A percentile compares a stretch with the other conserved stretches of the same genome.
Conservation (phyloP, 2,113 vertebrate genomes). For the Mormyrus lacerda region DNA sequence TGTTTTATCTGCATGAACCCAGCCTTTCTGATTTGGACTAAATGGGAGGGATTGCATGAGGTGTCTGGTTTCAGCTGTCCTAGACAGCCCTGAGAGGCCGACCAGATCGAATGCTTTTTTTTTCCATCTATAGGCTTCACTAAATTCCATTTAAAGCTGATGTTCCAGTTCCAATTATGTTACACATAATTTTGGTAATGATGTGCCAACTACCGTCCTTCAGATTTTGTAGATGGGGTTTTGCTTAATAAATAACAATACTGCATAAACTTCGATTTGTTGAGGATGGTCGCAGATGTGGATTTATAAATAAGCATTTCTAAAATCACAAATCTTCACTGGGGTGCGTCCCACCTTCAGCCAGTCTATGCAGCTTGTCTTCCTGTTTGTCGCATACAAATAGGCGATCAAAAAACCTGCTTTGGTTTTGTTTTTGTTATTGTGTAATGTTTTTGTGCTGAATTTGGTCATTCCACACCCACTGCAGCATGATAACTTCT, state of each 20-base stretch:
- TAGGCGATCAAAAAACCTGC: neutral
- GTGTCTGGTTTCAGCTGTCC: neutral
- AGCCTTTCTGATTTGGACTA: neutral
- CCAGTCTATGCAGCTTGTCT: neutral
- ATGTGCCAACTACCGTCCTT: neutral
- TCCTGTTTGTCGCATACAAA: neutral
- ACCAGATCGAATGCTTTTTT: conserved; percentile 4
- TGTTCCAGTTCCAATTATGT: neutral
- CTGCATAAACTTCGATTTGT: neutral
- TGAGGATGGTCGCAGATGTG: neutral
- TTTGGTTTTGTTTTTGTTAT: neutral
- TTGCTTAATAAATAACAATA: neutral
- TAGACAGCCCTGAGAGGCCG: neutral
- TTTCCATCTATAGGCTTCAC: neutral
- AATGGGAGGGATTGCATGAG: neutral
- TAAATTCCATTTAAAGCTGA: neutral
- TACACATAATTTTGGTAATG: neutral
- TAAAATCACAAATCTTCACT: neutral
- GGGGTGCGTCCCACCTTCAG: neutral
- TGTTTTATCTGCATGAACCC: neutral
- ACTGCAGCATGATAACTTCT: neutral
- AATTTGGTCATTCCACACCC: neutral
- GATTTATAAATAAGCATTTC: neutral
- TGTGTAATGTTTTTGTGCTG: neutral
- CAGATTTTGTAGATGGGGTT: neutral